These are phyloP conservation scores for Syritta pipiens DNA, from an alignment of 2,888 invertebrate genomes.

Conservation along the genomic window DNA sequence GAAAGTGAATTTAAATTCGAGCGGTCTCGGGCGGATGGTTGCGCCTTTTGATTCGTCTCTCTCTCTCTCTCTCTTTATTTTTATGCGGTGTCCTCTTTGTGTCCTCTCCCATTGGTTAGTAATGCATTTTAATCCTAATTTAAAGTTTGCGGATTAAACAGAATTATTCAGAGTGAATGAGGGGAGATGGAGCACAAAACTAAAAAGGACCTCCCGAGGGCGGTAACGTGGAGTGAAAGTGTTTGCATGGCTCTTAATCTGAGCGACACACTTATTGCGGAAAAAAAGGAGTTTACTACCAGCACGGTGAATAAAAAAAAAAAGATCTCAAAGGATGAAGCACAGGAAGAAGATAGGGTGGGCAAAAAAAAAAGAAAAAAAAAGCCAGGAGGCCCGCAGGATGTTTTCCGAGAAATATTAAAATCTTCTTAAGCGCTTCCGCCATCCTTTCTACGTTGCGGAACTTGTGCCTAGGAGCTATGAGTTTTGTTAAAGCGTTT, in stretches of 20 bases:
- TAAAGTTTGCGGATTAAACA: slow-evolving; percentile 47
- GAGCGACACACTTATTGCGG: slow-evolving; percentile 31
- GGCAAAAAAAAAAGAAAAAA: not conserved
- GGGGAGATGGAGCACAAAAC: not conserved
- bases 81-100: not conserved
- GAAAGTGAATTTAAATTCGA: slow-evolving; percentile 62
- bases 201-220: not conserved
- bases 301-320: not conserved
- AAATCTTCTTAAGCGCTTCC: slow-evolving; percentile 41
- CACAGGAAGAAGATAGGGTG: not conserved
- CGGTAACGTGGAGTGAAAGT: slow-evolving; percentile 28
- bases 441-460: not conserved
- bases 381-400: slow-evolving; percentile 1
- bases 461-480: not conserved
- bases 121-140: slow-evolving; percentile 52
- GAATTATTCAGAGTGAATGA: slow-evolving; percentile 38
- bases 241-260: slow-evolving; percentile 57
- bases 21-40: no score
- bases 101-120: slow-evolving; percentile 30
- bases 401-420: slow-evolving; percentile 36
- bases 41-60: not conserved
- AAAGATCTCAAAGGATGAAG: slow-evolving; percentile 1
- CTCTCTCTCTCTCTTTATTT: not conserved
- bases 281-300: not conserved
- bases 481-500: slow-evolving; percentile 14